phyloP scores from a whole-genome alignment of 2,797 vertebrate species.

The Lacerta bilineata region DNA sequence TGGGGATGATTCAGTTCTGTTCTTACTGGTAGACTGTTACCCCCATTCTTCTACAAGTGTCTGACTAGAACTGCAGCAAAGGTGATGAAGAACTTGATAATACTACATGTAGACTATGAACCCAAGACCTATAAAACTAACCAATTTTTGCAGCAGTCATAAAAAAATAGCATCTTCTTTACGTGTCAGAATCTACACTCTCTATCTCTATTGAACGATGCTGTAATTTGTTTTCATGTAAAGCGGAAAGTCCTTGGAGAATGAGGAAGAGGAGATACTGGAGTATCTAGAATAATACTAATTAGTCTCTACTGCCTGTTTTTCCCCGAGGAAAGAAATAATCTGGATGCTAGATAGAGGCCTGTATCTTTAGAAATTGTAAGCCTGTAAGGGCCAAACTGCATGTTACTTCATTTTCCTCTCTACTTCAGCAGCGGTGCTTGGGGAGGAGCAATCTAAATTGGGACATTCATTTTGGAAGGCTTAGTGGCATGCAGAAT shows the following conservation, averaged over 20 bases:
- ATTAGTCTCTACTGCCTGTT: conserved; percentile 40
- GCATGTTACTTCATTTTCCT: background rate
- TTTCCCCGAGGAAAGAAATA: background rate
- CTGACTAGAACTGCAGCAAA: background rate
- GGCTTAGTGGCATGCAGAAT: background rate
- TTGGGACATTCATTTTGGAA: background rate
- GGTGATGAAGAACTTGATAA: conserved; percentile 2
- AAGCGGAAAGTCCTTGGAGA: conserved; percentile 24
- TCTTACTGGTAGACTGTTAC: conserved; percentile 7
- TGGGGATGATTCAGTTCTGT: background rate
- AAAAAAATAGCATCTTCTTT: conserved; percentile 10
- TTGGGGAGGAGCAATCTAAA: background rate
- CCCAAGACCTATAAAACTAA: background rate
- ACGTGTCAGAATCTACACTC: conserved; percentile 23
- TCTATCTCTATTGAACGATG: background rate
- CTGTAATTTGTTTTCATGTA: conserved; percentile 47
- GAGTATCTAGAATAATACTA: conserved; percentile 40
- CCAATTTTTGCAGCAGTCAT: conserved; percentile 1
- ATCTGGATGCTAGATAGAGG: conserved; percentile 11
- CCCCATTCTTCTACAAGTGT: background rate
- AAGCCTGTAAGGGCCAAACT: background rate
- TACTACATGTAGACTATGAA: background rate
- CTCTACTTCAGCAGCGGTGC: background rate
- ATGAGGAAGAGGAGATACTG: conserved; percentile 17
- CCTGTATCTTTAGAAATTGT: conserved; percentile 26